Evolutionary conservation across 2,888 invertebrate genomes (phyloP).

Genomic region (Rugalucina vietnamica): DNA sequence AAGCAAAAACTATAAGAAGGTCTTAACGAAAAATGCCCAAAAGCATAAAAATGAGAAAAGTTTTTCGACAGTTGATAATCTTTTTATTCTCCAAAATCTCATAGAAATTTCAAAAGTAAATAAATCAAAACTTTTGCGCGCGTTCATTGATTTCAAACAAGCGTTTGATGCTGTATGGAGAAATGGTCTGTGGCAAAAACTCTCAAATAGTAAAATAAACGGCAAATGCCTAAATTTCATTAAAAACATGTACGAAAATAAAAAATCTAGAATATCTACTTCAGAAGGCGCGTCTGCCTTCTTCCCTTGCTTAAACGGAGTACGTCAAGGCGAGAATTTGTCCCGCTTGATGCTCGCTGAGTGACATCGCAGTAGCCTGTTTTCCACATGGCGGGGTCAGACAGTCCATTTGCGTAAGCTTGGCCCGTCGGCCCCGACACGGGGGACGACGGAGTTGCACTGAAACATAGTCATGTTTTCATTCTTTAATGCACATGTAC

Average conservation of each 20-base stretch:
- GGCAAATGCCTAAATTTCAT: not conserved
- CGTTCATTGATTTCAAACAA: not conserved
- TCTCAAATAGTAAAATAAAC: not conserved
- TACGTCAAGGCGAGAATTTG: slow-evolving; percentile 16
- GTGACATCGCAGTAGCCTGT: too few species aligned
- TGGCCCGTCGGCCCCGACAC: too few species aligned
- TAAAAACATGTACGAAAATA: not conserved
- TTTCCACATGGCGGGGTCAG: too few species aligned
- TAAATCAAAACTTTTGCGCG: not conserved
- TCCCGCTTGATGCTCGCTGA: too few species aligned
- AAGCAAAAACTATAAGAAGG: not conserved
- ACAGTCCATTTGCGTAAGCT: too few species aligned
- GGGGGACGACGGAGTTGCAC: too few species aligned
- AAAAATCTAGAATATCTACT: not conserved
- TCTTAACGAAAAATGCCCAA: not conserved
- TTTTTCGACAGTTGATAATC: not conserved
- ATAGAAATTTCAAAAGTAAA: not conserved
- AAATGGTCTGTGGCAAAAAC: slow-evolving; percentile 15
- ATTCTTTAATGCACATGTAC: too few species aligned
- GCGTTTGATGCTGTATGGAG: slow-evolving; percentile 23
- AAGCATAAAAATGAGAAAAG: not conserved
- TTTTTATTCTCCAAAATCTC: not conserved
- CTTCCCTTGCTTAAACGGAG: not conserved
- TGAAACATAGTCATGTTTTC: too few species aligned
- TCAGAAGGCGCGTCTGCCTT: not conserved